These are phyloP conservation scores for Acomys russatus DNA, from an alignment of 2,797 vertebrate species.

Conservation along the genomic window DNA sequence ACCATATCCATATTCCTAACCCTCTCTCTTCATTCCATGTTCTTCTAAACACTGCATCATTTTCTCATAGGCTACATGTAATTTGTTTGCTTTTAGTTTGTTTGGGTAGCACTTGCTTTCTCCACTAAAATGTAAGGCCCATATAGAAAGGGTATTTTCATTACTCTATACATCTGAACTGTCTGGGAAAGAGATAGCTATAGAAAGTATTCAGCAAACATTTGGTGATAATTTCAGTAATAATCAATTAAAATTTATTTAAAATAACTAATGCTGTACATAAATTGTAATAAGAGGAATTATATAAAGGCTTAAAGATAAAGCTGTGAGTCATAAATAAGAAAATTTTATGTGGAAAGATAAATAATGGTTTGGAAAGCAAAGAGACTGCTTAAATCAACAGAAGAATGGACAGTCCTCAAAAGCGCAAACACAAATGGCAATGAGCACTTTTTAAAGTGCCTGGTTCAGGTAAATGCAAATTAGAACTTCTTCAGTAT, in stretches of 20 bases:
- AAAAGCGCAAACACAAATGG: background rate
- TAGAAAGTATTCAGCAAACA: constrained; percentile 11
- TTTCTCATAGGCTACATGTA: background rate
- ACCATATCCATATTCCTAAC: background rate
- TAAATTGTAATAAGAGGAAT: background rate
- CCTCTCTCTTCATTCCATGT: background rate
- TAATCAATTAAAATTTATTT: background rate
- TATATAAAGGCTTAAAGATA: background rate
- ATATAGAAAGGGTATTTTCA: background rate
- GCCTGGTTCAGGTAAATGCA: background rate
- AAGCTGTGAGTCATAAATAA: background rate
- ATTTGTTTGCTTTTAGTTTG: background rate
- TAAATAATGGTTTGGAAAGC: background rate
- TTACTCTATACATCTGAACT: background rate
- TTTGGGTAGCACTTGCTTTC: background rate
- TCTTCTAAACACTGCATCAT: background rate
- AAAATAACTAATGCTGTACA: background rate
- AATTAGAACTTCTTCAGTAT: background rate
- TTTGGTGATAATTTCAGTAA: constrained; percentile 2
- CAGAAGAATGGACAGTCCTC: background rate
- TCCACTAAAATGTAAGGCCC: background rate
- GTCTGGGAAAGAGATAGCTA: background rate
- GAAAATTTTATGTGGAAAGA: constrained; percentile 4
- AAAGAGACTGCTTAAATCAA: background rate
- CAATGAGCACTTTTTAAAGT: background rate